Base-by-base conservation (phyloP, 92 coral and sea anemone genomes). In the Zoanthus sociatus region DNA sequence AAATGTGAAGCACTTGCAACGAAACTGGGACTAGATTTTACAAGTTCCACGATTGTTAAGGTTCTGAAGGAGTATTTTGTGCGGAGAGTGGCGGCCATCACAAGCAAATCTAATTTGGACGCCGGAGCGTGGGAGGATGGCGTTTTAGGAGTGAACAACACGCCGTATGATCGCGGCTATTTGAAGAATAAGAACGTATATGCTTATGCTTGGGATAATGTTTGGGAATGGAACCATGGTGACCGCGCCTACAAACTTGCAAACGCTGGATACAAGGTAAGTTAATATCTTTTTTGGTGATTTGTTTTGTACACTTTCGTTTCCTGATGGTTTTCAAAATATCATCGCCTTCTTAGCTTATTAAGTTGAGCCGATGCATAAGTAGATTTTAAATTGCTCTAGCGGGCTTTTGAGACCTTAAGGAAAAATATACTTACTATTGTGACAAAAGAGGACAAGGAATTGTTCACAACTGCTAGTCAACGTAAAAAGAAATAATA, bases 41-140 rank as follows among this genome's bases (percentile, higher is more conserved):
- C 98, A 50, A 94, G 98, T 21, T 90, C 98, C 5, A 92, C 88
- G 7, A 94, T 94, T 48, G 95, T 94, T 9, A 94, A 94, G 89
- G 98, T 92, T 74, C 92, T 96, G 26, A 96, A 96, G 78, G 98
- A 95, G 71, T 88, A 95, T 89, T 96, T 96, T 84, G 94, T 95
- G 45, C 94, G 96, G 46, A 86, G 93, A 15, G 95, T 96, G n/a
- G 88, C 99, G 13, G 91, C 90, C 14, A 96, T 96, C 46, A 85
- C 98, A 55, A 84, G 78, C 68, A 94, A 89, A 76, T 94, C 88
- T 83, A 33, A 95, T 82, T 88, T 96, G 31, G 95, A 95, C 74
- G 90, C 94, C 47, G 99, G 94, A 0, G 98, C 99, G 5, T 96
- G 99, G 99, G 99, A 96, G 20, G 99, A 96, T 79, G 99, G 99